phyloP scores from a whole-genome alignment of 2,888 invertebrate species.

The Agrotis ipsilon region DNA sequence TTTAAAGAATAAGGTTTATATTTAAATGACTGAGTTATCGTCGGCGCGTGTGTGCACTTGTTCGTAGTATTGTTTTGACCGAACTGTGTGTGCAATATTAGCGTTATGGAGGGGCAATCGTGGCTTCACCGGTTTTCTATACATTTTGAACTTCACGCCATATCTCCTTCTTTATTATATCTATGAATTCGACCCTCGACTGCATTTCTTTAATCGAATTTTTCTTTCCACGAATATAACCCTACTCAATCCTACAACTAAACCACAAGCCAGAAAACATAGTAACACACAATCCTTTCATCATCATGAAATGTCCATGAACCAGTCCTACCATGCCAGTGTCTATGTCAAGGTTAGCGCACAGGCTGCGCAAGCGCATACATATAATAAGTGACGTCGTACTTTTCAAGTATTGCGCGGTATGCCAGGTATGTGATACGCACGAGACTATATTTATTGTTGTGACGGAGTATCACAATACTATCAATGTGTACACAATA shows the following conservation, averaged over 20 bases:
- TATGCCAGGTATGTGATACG: conserved; percentile 17
- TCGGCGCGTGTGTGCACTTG: no score
- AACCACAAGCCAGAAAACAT: not conserved
- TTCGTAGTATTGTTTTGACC: no score
- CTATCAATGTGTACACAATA: no score
- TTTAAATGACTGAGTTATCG: no score
- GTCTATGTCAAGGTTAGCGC: conserved; percentile 65
- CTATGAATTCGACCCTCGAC: no score
- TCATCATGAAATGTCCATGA: conserved; percentile 45
- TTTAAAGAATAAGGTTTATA: no score
- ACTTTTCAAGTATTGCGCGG: conserved; percentile 29
- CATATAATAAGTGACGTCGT: conserved; percentile 38
- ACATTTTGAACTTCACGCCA: no score
- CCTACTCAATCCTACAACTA: conserved; percentile 3
- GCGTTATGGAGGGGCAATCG: no score
- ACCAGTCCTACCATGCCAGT: conserved; percentile 42
- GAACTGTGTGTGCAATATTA: no score
- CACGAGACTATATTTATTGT: conserved; percentile 1
- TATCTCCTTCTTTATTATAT: no score
- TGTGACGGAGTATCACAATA: not conserved
- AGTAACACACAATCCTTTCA: conserved; percentile 25
- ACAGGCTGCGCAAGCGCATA: conserved; percentile 26
- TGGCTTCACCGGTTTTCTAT: no score
- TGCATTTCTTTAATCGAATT: no score
- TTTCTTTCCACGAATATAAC: not conserved